Conservation (phyloP, 2,797 vertebrate species). For the Carapus acus region DNA sequence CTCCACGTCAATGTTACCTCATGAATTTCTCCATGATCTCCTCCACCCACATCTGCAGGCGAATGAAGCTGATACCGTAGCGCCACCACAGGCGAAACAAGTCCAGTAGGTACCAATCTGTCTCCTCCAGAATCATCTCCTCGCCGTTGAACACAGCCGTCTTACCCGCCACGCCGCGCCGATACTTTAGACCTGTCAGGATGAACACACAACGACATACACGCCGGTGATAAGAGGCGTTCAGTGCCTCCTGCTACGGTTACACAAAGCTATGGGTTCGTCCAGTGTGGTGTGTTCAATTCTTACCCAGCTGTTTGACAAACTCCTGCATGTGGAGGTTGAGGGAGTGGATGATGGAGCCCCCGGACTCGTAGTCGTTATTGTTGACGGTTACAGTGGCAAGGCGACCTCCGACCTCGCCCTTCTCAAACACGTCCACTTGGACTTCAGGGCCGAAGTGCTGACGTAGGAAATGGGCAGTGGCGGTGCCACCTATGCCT, state of each 20-base stretch:
- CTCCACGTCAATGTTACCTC: constrained; percentile 87
- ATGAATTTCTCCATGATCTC: constrained; percentile 99
- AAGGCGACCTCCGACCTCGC: constrained; percentile 83
- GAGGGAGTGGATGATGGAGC: constrained; percentile 90
- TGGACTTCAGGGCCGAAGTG: constrained; percentile 92
- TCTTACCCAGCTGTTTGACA: constrained; percentile 90
- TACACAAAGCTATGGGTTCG: no score
- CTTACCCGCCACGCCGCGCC: constrained; percentile 85
- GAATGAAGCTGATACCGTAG: constrained; percentile 96
- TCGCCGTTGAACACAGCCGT: constrained; percentile 89
- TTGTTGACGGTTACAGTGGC: constrained; percentile 91
- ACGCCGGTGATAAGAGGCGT: neutral
- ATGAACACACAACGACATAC: neutral
- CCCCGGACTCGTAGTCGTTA: constrained; percentile 89
- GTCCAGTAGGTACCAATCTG: constrained; percentile 97
- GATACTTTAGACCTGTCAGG: constrained; percentile 84
- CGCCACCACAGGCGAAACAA: constrained; percentile 97
- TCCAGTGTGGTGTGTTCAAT: constrained; percentile 10
- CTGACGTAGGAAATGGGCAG: constrained; percentile 88
- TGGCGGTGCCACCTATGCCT: constrained; percentile 89
- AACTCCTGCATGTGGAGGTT: constrained; percentile 98
- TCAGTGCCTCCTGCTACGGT: neutral
- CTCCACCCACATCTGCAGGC: constrained; percentile 99
- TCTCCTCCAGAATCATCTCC: constrained; percentile 91
- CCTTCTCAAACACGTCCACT: constrained; percentile 90